phyloP scores from a whole-genome alignment of 2,888 invertebrate species.

The Oxyscelio sp. region DNA sequence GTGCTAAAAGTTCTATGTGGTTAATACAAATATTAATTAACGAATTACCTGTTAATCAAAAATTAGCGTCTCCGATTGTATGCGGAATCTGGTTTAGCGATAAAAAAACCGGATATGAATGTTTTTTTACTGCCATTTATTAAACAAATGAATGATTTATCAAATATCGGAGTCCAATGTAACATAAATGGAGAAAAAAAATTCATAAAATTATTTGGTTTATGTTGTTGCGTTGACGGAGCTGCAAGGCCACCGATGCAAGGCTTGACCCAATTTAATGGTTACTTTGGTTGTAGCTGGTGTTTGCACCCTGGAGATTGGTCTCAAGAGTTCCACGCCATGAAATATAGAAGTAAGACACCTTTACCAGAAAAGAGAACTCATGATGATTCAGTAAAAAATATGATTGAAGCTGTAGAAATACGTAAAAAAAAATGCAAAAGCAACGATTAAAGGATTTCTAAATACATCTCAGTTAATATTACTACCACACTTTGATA shows the following conservation, averaged over 20 bases:
- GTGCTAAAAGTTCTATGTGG: too few relatives aligned
- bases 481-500: constrained; percentile 58
- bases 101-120: constrained; percentile 40
- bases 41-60: constrained; percentile 60
- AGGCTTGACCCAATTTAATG: too few relatives aligned
- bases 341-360: constrained; percentile 11
- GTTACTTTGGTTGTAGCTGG: too few relatives aligned
- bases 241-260: too few relatives aligned
- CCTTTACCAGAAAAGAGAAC: constrained; percentile 10
- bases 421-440: constrained; percentile 12
- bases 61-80: constrained; percentile 43
- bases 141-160: constrained; percentile 57
- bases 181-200: constrained; percentile 16
- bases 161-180: constrained; percentile 21
- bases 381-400: neutral
- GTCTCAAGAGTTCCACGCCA: neutral
- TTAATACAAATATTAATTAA: constrained; percentile 69
- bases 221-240: constrained; percentile 66
- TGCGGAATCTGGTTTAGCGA: too few relatives aligned
- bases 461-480: constrained; percentile 44
- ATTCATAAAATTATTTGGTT: constrained; percentile 52
- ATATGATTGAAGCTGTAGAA: constrained; percentile 26
- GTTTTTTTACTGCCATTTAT: constrained; percentile 58
- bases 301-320: constrained; percentile 68
- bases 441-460: constrained; percentile 23